Evolutionary conservation across 2,888 invertebrate species (phyloP), one percentile per base, ranked within the genome.

Genomic region (Chrysomela aeneicollis): DNA sequence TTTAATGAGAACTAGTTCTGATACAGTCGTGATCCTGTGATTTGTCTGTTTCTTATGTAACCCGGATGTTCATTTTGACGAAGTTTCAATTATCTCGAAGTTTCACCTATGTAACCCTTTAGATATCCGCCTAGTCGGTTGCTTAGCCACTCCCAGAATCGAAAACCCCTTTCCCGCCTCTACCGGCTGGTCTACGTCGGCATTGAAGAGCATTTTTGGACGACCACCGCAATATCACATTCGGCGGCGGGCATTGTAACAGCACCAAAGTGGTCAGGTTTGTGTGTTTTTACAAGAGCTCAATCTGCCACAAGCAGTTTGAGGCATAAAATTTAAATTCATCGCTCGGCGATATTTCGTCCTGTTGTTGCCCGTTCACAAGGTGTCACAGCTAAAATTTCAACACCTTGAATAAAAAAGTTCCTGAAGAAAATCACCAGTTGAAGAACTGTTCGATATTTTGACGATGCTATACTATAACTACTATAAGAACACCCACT

Each of bases 241-340:
- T 15, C 42, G 42, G 42, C 15, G 61, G 69, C 74, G 73, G 61
- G 69, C 74, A 72, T 74, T 73, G 73, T 77, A 73, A 70, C 71
- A 67, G 74, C 76, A 74, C 70, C 12, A 71, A 76, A 74, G 73
- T 76, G 76, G 76, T 74, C 66, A 73, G 72, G 73, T 77, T 74
- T 75, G 77, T 75, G 73, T 78, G 78, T 78, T 79, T 79, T 79
- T 79, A 77, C 77, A 77, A 76, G 77, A 74, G 76, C 75, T 77
- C 74, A 77, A 76, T 77, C 74, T 76, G 77, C 77, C 76, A 70
- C 69, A 70, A 71, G 75, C 77, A 74, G 74, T 79, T 77, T 78
- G 78, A 71, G 77, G 78, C 72, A 70, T 74, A 75, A 76, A 77
- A 75, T 74, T 76, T 71, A 73, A 77, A 75, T 75, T 74, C 71